Evolutionary conservation across 2,113 vertebrate species (phyloP).

Genomic region (human): GRCh38 chr6:111149001-111149500

Average conservation of each 20-base stretch:
- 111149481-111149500: slow-evolving; percentile 11
- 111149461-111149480: neutral
- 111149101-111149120: slow-evolving; percentile 4
- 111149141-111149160: neutral
- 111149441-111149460: neutral
- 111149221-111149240: neutral
- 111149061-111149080: neutral
- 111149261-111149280: neutral
- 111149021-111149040: neutral
- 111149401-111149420: neutral
- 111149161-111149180: neutral
- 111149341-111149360: neutral
- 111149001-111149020: neutral
- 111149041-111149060: neutral
- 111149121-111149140: neutral
- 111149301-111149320: neutral
- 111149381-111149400: neutral
- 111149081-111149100: neutral
- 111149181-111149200: neutral
- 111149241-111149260: neutral
- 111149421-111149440: neutral
- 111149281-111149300: neutral
- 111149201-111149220: neutral
- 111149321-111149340: neutral
- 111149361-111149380: neutral